phyloP scores from a whole-genome alignment of 2,888 invertebrate species.

The Archips crataeganus region DNA sequence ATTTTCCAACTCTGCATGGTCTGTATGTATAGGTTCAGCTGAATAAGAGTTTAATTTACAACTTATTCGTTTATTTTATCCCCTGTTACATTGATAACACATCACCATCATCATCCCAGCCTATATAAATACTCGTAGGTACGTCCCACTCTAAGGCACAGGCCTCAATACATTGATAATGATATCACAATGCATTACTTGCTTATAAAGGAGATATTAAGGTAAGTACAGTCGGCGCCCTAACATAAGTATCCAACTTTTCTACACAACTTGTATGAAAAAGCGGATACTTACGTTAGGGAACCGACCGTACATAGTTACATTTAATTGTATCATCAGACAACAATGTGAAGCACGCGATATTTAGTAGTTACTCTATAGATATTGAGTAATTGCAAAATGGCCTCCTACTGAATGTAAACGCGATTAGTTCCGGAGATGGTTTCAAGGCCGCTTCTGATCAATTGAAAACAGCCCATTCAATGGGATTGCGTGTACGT shows the following conservation, averaged over 20 bases:
- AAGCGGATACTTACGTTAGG: no score
- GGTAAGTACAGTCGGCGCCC: no score
- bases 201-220: no score
- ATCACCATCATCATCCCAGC: no score
- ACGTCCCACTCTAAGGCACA: no score
- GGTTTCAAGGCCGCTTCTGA: constrained; percentile 70
- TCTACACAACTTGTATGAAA: no score
- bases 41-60: neutral
- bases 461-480: constrained; percentile 65
- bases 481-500: constrained; percentile 56
- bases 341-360: constrained; percentile 50
- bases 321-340: constrained; percentile 4
- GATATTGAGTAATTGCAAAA: constrained; percentile 51
- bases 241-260: no score
- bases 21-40: neutral
- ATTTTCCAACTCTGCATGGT: neutral
- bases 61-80: neutral
- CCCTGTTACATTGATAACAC: neutral
- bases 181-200: no score
- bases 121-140: no score
- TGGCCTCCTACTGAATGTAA: constrained; percentile 63
- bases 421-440: constrained; percentile 71
- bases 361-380: constrained; percentile 11
- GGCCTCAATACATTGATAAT: no score
- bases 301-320: no score